A percentile compares a stretch with the other conserved stretches of the same genome.
phyloP scores from a whole-genome alignment of 2,113 vertebrate genomes.

The Alexandromys fortis region DNA sequence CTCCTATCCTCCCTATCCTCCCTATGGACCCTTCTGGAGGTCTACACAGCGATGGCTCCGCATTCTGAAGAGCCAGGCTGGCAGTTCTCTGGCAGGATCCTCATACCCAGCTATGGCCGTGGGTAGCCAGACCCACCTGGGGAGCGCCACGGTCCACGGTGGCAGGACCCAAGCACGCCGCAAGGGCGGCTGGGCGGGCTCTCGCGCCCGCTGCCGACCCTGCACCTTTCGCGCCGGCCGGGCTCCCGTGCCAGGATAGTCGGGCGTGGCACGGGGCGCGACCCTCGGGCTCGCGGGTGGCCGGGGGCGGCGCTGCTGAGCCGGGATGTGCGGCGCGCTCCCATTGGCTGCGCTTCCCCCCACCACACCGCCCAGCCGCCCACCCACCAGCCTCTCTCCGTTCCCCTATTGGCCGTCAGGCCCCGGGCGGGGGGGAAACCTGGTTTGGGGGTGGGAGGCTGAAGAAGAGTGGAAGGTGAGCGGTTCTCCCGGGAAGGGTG shows the following conservation, averaged over 20 bases:
- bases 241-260: neutral
- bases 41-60: neutral
- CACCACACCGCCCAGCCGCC: slow-evolving; percentile 13
- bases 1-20: neutral
- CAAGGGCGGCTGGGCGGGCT: neutral
- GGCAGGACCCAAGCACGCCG: neutral
- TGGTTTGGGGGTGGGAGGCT: slow-evolving; percentile 18
- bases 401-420: slow-evolving; percentile 60
- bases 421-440: neutral
- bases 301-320: slow-evolving; percentile 6
- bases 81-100: neutral
- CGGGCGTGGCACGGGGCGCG: slow-evolving; percentile 68
- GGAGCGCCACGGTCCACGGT: neutral
- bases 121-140: too few relatives aligned
- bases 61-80: neutral
- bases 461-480: slow-evolving; percentile 46
- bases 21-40: neutral
- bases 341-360: slow-evolving; percentile 61
- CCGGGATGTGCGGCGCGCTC: slow-evolving; percentile 24
- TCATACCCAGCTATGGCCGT: neutral
- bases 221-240: neutral
- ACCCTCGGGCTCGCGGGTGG: neutral
- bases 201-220: neutral
- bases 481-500: slow-evolving; percentile 57
- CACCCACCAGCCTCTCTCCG: slow-evolving; percentile 36